Percentiles rank a stretch among this genome's conserved stretches.
Conservation (phyloP, 30 jellyfish, hydroid and myxozoan genomes). For the Aurelia sp. region DNA sequence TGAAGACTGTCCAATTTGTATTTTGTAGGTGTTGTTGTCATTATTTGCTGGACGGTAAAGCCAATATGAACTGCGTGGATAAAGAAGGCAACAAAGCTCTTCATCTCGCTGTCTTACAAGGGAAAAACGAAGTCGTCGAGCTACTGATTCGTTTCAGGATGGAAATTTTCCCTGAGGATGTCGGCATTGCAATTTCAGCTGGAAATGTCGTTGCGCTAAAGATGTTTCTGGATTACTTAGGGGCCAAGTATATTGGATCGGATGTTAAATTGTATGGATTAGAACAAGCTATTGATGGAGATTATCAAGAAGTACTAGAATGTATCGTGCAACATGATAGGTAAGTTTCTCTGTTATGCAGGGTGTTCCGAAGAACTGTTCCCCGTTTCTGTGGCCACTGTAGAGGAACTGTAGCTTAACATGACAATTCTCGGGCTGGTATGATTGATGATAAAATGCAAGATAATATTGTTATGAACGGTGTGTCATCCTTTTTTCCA, state of each 20-base stretch:
- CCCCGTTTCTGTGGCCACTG: too few relatives aligned
- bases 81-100: slow-evolving; percentile 30
- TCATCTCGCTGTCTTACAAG: slow-evolving; percentile 7
- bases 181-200: not conserved
- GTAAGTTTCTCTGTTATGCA: not conserved
- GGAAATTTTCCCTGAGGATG: slow-evolving; percentile 28
- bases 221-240: slow-evolving; percentile 21
- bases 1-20: not conserved
- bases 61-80: slow-evolving; percentile 5
- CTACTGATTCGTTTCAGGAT: not conserved
- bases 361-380: too few relatives aligned
- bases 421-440: too few relatives aligned
- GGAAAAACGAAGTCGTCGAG: not conserved
- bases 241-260: not conserved
- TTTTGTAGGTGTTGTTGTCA: not conserved
- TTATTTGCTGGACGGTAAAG: slow-evolving; percentile 9
- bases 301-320: slow-evolving; percentile 12
- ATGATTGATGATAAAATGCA: too few relatives aligned
- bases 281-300: slow-evolving; percentile 3
- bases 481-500: too few relatives aligned
- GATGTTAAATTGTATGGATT: slow-evolving; percentile 5
- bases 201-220: slow-evolving; percentile 23
- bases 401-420: too few relatives aligned
- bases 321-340: slow-evolving; percentile 29
- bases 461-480: too few relatives aligned